Conservation (phyloP, 2,113 vertebrate species). For the Microtus oregoni region DNA sequence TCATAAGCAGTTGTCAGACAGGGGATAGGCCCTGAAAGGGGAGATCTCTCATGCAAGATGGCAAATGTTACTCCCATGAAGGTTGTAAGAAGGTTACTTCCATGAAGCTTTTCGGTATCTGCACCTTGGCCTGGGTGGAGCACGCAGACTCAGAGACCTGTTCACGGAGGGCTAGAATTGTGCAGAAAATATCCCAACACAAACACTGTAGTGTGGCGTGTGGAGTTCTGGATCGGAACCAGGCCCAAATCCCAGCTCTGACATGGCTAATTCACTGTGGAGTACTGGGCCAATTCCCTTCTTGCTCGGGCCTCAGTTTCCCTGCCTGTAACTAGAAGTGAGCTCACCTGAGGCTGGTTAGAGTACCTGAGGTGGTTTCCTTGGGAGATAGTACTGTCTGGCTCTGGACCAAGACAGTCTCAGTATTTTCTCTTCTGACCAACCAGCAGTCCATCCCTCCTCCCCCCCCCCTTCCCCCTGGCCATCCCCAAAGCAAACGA, state of each 20-base stretch:
- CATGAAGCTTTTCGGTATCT: not conserved
- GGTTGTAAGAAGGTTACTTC: not conserved
- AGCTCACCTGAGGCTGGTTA: conserved; percentile 11
- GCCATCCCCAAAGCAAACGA: conserved; percentile 76
- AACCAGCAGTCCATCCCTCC: conserved; percentile 45
- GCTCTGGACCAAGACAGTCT: not conserved
- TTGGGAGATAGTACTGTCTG: not conserved
- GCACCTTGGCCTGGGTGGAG: not conserved
- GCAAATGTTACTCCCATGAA: not conserved
- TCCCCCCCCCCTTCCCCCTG: conserved; percentile 69
- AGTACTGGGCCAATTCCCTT: not conserved
- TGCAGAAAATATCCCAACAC: conserved; percentile 65
- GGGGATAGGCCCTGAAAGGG: not conserved
- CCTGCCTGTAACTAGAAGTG: not conserved
- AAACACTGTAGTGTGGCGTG: conserved; percentile 34
- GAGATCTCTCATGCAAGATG: not conserved
- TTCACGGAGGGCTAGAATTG: not conserved
- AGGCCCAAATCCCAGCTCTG: not conserved
- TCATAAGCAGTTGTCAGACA: not conserved
- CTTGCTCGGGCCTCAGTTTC: conserved; percentile 61
- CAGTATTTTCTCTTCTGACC: conserved; percentile 69
- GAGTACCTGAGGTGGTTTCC: not conserved
- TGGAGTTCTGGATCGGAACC: not conserved
- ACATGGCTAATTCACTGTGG: not conserved
- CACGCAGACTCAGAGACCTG: not conserved